A percentile compares a stretch with the other conserved stretches of the same genome.
These are phyloP conservation scores for Pseudomyrmex concolor DNA, from an alignment of 1,140 invertebrate species.

Conservation along the genomic window DNA sequence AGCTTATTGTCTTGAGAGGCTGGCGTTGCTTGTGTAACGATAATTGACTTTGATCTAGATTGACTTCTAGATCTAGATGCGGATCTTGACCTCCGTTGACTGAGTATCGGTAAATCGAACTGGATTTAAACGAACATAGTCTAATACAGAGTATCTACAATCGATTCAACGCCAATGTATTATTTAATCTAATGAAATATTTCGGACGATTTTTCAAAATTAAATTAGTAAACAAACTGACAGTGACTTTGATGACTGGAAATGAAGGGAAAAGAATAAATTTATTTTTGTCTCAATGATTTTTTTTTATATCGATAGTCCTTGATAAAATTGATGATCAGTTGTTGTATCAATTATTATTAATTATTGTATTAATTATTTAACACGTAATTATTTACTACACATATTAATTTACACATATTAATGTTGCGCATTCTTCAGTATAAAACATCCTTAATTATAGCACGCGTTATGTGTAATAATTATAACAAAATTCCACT, in stretches of 20 bases:
- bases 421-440: no score
- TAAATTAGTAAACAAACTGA: neutral
- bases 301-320: neutral
- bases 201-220: neutral
- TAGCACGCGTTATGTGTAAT: neutral
- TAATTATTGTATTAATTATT: no score
- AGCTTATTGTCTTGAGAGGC: neutral
- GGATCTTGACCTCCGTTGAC: conserved; percentile 78
- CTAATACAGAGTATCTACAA: neutral
- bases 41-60: conserved; percentile 76
- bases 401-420: no score
- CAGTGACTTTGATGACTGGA: neutral
- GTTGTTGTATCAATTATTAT: neutral
- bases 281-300: conserved; percentile 10
- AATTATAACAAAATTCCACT: neutral
- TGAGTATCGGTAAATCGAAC: conserved; percentile 70
- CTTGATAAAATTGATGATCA: neutral
- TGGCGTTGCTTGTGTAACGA: conserved; percentile 45
- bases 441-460: no score
- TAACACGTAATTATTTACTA: no score
- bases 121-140: conserved; percentile 22
- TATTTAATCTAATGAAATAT: neutral
- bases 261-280: neutral
- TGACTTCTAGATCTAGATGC: conserved; percentile 68
- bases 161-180: neutral